Evolutionary conservation across 2,797 vertebrate species (phyloP), one percentile per base, ranked within the genome.

Genomic region (Halcyon leucocephala): DNA sequence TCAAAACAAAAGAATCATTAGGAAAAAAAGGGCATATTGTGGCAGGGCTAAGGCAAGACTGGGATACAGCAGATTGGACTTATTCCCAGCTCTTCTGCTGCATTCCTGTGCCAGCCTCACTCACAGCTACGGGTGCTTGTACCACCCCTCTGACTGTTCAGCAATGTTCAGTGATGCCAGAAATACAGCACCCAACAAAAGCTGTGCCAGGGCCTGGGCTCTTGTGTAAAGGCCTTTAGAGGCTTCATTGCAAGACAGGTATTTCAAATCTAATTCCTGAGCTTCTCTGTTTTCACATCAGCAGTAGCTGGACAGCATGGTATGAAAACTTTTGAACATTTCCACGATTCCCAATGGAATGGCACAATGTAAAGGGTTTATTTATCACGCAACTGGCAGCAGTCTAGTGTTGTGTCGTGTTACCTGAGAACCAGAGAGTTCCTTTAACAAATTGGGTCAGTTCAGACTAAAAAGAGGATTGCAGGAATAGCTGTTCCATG

Each of bases 1-100:
- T 90, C 69, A 86, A 86, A 96, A 95, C 44, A 81, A 35, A 16
- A 35, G 73, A 78, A 58, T 44, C 79, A 85, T 90, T 91, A 95
- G 70, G 44, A 87, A 66, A 25, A 85, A 79, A 82, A 84, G 72
- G 84, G 82, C 61, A 86, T 64, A 64, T 28, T 66, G 69, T 82
- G 46, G 61, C 72, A 79, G 52, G 17, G 52, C 74, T 73, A 54
- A 79, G 48, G 49, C 64, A 81, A 51, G 76, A 18, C 54, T 60
- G 82, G 77, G 88, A 62, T 44, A 33, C 31, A 79, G 80, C 12
- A 54, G 58, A 55, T 6, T 89, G 52, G 64, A 71, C 12, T 91
- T 39, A 39, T 22, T 74, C 61, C 41, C 67, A 90, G 86, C 35
- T 77, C 57, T 60, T 79, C 41, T 61, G 26, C 72, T 12, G 31